These are phyloP conservation scores for Napeogenes sylphis DNA, from an alignment of 2,888 invertebrate genomes.

Conservation along the genomic window DNA sequence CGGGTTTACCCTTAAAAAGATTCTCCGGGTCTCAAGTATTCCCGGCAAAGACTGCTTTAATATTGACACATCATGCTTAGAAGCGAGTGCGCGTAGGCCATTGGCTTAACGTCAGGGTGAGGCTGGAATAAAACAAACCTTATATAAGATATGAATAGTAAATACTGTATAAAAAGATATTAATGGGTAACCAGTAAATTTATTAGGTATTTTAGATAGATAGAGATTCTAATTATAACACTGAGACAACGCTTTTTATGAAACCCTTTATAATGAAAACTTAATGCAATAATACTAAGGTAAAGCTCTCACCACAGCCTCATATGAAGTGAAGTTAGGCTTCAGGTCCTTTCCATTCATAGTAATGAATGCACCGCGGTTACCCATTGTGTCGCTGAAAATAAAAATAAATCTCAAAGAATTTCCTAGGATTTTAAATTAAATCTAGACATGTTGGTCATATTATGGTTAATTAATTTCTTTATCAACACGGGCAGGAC, in stretches of 20 bases:
- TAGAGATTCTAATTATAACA: too few relatives aligned
- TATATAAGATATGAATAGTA: background rate
- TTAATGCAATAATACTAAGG: too few relatives aligned
- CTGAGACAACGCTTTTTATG: too few relatives aligned
- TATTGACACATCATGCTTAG: slow-evolving; percentile 85
- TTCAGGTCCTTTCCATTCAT: slow-evolving; percentile 93
- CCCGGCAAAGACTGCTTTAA: slow-evolving; percentile 13
- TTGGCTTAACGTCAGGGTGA: slow-evolving; percentile 97
- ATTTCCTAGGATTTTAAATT: too few relatives aligned
- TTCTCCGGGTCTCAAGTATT: slow-evolving; percentile 9
- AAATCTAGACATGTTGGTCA: too few relatives aligned
- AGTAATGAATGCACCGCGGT: slow-evolving; percentile 98
- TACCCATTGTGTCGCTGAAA: slow-evolving; percentile 98
- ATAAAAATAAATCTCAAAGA: slow-evolving; percentile 21
- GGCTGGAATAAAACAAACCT: slow-evolving; percentile 81
- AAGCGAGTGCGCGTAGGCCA: slow-evolving; percentile 95
- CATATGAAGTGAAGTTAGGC: slow-evolving; percentile 94
- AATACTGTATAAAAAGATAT: too few relatives aligned
- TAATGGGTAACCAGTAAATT: too few relatives aligned
- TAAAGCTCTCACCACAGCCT: slow-evolving; percentile 89
- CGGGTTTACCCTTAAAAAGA: slow-evolving; percentile 13
- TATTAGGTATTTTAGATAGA: too few relatives aligned
- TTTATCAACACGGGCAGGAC: too few relatives aligned
- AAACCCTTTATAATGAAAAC: too few relatives aligned
- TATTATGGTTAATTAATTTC: too few relatives aligned